Evolutionary conservation across 2,888 invertebrate species (phyloP), one percentile per base, ranked within the genome.

Genomic region (Abscondita cerata): DNA sequence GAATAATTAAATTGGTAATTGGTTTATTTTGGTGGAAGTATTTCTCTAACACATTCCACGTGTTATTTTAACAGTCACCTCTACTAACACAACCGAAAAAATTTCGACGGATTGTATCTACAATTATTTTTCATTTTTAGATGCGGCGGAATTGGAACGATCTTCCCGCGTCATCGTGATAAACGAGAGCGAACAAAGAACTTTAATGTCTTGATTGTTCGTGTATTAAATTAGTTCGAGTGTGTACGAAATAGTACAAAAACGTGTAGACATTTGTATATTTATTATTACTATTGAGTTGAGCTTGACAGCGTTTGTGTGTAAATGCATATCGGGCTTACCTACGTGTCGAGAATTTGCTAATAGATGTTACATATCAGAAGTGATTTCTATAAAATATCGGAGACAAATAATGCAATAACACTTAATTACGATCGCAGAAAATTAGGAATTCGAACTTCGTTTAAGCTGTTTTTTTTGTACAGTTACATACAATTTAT

Each of bases 181-280:
- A 15, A 63, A 67, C 16, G 63, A 60, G 16, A 53, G 58, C 48
- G 68, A 72, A 64, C 54, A 67, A 59, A 60, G 71, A 51, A 71
- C 68, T 56, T 62, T 72, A 51, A 69, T 72, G 68, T 66, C 71
- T 55, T 72, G 72, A 72, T 72, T 70, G 48, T 65, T 65, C 41
- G 67, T 72, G 25, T 70, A 65, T 56, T 72, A 68, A 53, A 51
- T 34, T 41, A 53, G n/a, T n/a, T n/a, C n/a, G n/a, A 44, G 44
- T 44, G 44, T 18, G 44, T 18, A n/a, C 5, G 18, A 19, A 5
- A 25, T 48, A 34, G 51, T 51, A 51, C 51, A 54, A 46, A 53
- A n/a, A 16, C 19, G 54, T 20, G 20, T 20, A 44, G 20, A 48
- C n/a, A n/a, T 48, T 51, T 36, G 51, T 51, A 51, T 4, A 41